Percentiles rank a stretch among this genome's conserved stretches.
Evolutionary conservation across 2,888 invertebrate species (phyloP).

Genomic region (Abscondita cerata): DNA sequence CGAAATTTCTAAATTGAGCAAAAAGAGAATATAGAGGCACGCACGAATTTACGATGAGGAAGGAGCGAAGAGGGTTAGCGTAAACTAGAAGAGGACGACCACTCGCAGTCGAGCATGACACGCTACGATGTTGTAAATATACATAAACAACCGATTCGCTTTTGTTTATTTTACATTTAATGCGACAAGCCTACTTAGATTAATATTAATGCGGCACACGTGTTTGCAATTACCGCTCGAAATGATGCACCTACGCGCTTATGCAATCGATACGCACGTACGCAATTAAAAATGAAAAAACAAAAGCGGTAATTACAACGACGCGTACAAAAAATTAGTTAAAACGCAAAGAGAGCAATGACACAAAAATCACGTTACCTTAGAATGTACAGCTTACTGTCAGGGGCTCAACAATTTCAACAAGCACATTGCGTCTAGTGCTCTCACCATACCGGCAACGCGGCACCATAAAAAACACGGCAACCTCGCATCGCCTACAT

Average conservation of each 20-base stretch:
- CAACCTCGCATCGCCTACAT: slow-evolving; percentile 47
- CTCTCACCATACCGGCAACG: slow-evolving; percentile 32
- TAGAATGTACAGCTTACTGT: slow-evolving; percentile 33
- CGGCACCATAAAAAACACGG: slow-evolving; percentile 29
- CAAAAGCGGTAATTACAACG: neutral
- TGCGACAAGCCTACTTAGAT: slow-evolving; percentile 24
- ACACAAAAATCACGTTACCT: slow-evolving; percentile 38
- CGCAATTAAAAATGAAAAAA: neutral
- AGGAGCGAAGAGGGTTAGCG: neutral
- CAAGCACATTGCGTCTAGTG: slow-evolving; percentile 40
- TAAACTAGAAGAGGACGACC: slow-evolving; percentile 17
- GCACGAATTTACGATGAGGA: slow-evolving; percentile 15
- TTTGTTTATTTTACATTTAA: slow-evolving; percentile 38
- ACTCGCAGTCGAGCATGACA: slow-evolving; percentile 33
- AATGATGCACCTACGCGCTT: neutral
- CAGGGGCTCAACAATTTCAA: slow-evolving; percentile 34
- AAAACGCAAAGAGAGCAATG: slow-evolving; percentile 28
- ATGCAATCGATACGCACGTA: neutral
- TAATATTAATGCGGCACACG: slow-evolving; percentile 27
- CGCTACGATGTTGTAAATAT: slow-evolving; percentile 39
- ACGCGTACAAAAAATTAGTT: neutral
- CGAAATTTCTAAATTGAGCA: slow-evolving; percentile 35
- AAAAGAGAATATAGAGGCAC: slow-evolving; percentile 26
- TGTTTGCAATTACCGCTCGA: slow-evolving; percentile 2
- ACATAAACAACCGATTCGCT: slow-evolving; percentile 35